Evolutionary conservation across 2,113 vertebrate species (phyloP), one percentile per base, ranked within the genome.

Genomic region (Rhineura floridana): DNA sequence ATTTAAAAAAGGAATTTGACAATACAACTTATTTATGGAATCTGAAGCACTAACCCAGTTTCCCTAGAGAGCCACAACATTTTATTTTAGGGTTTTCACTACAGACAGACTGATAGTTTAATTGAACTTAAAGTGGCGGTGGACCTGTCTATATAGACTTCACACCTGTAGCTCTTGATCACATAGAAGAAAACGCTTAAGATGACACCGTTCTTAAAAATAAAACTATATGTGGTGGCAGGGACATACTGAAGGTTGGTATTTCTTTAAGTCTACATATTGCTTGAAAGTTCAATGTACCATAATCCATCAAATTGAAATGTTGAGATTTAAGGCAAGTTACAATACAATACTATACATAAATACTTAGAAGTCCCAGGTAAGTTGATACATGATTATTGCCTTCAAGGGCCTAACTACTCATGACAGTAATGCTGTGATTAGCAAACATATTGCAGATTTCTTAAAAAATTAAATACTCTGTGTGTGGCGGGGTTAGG

Each of bases 21-120:
- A 88, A 70, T 65, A 78, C 15, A 88, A 46, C 11, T 91, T 86
- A 3, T 59, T 81, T 87, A 23, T 88, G 78, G 65, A 91, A 90
- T 94, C 80, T 88, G 30, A 44, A 87, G 19, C 87, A 69, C 83
- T 91, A 78, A 88, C 88, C 90, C n/a, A 85, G 87, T 21, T 42
- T 85, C 90, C 87, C 84, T 88, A 82, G 8, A 72, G 81, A 62
- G 39, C 65, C 59, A 94, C 89, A 84, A 90, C 81, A 90, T 86
- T 65, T 67, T 46, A 88, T 62, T 70, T 52, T 81, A 83, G 91
- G 78, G 91, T 84, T 90, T 92, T 92, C 59, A 83, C 65, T 81
- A 65, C 65, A 88, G 88, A 65, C 88, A 89, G 5, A 85, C 13
- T 59, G 81, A 88, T 88, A 89, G 52, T 12, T 93, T 92, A 90